These are phyloP conservation scores for Pseudoips prasinana DNA, from an alignment of 2,888 invertebrate species.

Conservation along the genomic window DNA sequence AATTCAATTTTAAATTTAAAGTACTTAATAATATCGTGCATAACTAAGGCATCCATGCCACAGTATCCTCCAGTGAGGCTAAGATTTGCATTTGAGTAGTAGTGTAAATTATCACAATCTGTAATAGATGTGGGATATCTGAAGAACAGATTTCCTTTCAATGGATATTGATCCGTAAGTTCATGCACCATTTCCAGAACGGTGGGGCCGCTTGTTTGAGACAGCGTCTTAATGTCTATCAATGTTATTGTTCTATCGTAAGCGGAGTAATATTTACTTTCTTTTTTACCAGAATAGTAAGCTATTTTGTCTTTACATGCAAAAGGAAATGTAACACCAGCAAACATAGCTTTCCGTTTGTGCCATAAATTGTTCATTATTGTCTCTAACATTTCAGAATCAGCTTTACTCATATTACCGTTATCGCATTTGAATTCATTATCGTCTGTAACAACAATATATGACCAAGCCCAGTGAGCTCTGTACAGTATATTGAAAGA, in stretches of 20 bases:
- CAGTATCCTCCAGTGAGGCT: conserved; percentile 39
- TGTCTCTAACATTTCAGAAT: conserved; percentile 26
- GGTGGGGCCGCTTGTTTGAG: not conserved
- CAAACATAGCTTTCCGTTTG: conserved; percentile 29
- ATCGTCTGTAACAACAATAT: conserved; percentile 37
- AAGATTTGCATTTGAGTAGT: conserved; percentile 31
- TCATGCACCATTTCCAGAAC: conserved; percentile 18
- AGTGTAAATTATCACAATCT: conserved; percentile 35
- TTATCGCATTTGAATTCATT: conserved; percentile 33
- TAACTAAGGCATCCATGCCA: conserved; percentile 50
- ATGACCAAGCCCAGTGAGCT: conserved; percentile 37
- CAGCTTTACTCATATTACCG: conserved; percentile 26
- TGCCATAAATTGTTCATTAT: conserved; percentile 50
- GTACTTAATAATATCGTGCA: conserved; percentile 43
- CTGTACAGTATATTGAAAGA: conserved; percentile 12
- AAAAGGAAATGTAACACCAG: conserved; percentile 41
- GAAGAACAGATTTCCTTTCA: conserved; percentile 42
- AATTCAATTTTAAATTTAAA: conserved; percentile 41
- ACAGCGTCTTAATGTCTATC: not conserved
- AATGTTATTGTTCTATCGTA: conserved; percentile 47
- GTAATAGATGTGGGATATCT: conserved; percentile 51
- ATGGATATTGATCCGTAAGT: conserved; percentile 42
- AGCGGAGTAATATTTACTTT: conserved; percentile 11
- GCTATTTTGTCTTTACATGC: conserved; percentile 38
- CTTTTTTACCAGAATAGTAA: conserved; percentile 36